phyloP scores from a whole-genome alignment of 2,113 vertebrate species.

The Fregata magnificens region DNA sequence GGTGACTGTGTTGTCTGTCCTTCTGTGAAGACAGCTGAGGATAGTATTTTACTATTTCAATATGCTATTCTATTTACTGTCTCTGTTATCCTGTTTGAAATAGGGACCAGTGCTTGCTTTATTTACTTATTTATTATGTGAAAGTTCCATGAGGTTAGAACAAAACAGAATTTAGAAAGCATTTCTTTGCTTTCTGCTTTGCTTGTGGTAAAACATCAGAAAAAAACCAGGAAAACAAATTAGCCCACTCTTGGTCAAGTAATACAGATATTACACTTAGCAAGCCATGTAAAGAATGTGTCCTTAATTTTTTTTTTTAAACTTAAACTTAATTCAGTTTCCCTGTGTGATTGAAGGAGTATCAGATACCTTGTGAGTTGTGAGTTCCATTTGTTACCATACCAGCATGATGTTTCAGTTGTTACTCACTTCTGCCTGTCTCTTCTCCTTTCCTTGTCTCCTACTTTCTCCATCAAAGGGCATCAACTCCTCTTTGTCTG shows the following conservation, averaged over 20 bases:
- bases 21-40: neutral
- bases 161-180: neutral
- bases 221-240: neutral
- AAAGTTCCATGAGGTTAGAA: neutral
- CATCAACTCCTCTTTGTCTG: neutral
- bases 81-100: neutral
- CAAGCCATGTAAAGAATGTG: neutral
- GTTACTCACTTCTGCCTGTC: neutral
- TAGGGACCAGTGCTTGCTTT: neutral
- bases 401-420: neutral
- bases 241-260: neutral
- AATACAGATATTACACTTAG: neutral
- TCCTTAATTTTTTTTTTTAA: neutral
- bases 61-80: neutral
- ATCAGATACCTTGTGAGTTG: neutral
- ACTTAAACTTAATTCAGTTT: neutral
- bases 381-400: conserved; percentile 4
- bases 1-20: neutral
- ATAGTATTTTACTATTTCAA: neutral
- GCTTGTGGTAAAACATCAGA: neutral
- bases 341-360: neutral
- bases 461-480: neutral
- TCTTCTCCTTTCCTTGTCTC: neutral
- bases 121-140: neutral
- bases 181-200: neutral